Evolutionary conservation across 2,888 invertebrate genomes (phyloP), one percentile per base, ranked within the genome.

Genomic region (Hecatera dysodea): DNA sequence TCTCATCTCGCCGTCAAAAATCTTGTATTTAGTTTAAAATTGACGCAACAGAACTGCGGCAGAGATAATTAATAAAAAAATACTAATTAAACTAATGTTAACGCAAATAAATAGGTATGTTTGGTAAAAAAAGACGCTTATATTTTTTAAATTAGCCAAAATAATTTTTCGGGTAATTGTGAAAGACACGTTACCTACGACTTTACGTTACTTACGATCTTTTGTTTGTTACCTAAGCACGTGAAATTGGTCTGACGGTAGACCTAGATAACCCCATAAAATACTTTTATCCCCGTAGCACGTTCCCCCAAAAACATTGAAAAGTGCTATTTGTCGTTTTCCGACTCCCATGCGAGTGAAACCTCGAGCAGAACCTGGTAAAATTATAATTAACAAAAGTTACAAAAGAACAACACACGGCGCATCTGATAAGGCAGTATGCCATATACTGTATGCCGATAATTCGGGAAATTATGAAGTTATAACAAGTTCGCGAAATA

Each of bases 381-480:
- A 44, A 44, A 57, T 71, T 61, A 78, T 78, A 78, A 79, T 82
- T 78, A 79, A 82, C 72, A 57, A 79, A 79, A 79, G 82, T 79
- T 80, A 57, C 72, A 75, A 83, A 85, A 85, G 86, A 86, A 80
- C 85, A 86, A 85, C 86, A 82, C 81, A 72, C 72, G 80, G 55
- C 68, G 76, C 77, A 84, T 84, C 82, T 81, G 88, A 89, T 89
- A 90, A 89, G 83, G 87, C 78, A 82, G 74, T 82, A 79, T 74
- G 82, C 73, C 90, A 90, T 92, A 92, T 90, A 91, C 90, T 86
- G 88, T 87, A 87, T 87, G 86, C 90, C 91, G 93, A 94, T 93
- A 93, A 94, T 94, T 88, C 93, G 87, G 85, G 89, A 93, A 94
- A 95, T 94, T 93, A 93, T 93, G 90, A 95, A 95, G 94, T 95